Percentiles rank a stretch among this genome's conserved stretches.
Conservation (phyloP, 2,113 vertebrate species). For the Callorhinus ursinus region DNA sequence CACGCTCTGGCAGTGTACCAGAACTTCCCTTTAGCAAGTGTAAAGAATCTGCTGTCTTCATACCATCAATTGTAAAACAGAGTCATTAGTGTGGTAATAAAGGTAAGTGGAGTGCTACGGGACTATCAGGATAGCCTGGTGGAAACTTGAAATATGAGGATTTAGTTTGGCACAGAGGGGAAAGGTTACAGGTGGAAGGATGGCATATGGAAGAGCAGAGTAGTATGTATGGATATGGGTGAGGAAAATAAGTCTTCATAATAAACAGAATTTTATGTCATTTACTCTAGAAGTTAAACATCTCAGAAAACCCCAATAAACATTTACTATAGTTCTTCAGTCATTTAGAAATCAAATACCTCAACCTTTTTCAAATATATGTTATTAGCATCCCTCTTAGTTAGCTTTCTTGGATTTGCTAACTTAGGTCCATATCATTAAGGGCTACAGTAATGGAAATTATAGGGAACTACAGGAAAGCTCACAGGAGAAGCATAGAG, state of each 20-base stretch:
- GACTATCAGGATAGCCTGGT: neutral
- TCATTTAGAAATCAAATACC: neutral
- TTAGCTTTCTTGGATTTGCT: neutral
- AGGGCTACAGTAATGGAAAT: neutral
- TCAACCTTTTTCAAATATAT: neutral
- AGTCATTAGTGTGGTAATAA: neutral
- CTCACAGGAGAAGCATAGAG: neutral
- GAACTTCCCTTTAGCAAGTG: neutral
- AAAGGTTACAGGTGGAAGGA: neutral
- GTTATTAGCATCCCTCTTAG: neutral
- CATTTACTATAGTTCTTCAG: neutral
- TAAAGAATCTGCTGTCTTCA: neutral
- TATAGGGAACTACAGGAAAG: neutral
- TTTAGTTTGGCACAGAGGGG: neutral
- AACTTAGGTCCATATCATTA: neutral
- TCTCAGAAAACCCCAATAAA: neutral
- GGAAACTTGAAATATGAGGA: neutral
- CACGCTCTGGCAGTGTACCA: neutral
- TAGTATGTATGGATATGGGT: neutral
- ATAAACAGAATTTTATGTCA: neutral
- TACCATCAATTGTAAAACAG: neutral
- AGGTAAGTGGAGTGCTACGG: neutral
- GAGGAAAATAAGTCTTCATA: neutral
- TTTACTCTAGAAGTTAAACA: slow-evolving; percentile 6
- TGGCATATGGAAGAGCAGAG: neutral